Evolutionary conservation across 2,113 vertebrate genomes (phyloP), one percentile per base, ranked within the genome.

Genomic region (Lampris megalopsis): DNA sequence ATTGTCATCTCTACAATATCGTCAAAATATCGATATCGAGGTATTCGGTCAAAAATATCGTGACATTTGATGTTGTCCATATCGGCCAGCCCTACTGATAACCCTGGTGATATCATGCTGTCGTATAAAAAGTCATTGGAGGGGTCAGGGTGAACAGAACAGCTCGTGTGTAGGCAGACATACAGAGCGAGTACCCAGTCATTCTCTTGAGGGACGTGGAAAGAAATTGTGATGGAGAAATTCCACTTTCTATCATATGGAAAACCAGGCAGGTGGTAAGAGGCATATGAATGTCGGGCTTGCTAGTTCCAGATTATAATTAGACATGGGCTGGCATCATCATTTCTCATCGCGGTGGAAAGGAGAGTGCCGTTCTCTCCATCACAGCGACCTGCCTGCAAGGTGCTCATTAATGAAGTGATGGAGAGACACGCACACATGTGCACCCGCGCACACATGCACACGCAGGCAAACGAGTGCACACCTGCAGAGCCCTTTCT

Each of bases 371-470:
- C 66, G 54, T 84, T 80, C 81, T 80, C 81, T 75, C 81, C 87
- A 86, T 85, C 83, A 71, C 69, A 72, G 59, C 73, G 84, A 87
- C 84, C 84, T 88, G 86, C 85, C 88, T 88, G 78, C 57, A 83
- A 91, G 85, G 79, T 87, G 81, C 83, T 89, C 88, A 84, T 91
- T 91, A 90, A 87, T 73, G 74, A 83, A 61, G 68, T 75, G 63
- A 80, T 11, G 54, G 74, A 63, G 64, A 35, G 61, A 60, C 62
- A 54, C 63, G 59, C 60, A 52, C 63, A 69, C 72, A 59, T 78
- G 72, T 67, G 61, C 70, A 54, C 36, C 57, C 72, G 53, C 53
- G 59, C 64, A 36, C 70, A 13, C 60, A 67, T 9, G 48, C 37
- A 77, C 10, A 42, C 41, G 40, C 7, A 47, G 0, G 59, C 48